Base-by-base conservation (phyloP, 2,888 invertebrate species). In the Drosophila emarginata region DNA sequence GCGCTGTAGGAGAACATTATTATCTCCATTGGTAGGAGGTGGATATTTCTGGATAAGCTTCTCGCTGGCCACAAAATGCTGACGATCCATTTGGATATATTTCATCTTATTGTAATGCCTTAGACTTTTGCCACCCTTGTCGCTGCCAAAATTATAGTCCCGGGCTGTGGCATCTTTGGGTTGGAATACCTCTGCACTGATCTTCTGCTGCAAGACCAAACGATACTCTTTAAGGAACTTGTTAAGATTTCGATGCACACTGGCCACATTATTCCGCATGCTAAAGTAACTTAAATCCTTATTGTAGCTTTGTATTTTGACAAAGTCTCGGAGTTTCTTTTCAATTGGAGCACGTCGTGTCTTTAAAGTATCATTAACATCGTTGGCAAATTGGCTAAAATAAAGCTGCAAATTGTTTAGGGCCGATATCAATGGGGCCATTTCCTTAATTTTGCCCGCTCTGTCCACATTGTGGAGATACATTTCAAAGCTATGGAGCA, bases 241-340 rank as follows among this genome's bases (percentile, higher is more conserved):
- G 89, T 96, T 96, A 9, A 99, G 92, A 18, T 95, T 96, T 73
- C 96, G 95, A 89, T 98, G 98, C 0, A 97, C 96, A 88, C 97
- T 97, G 45, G 96, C 95, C 0, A 98, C 95, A 0, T 97, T 96
- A 77, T 96, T 96, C 80, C 96, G 97, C 62, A 99, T 95, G 36
- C 98, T 95, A 95, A 97, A 98, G 90, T 98, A 98, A 87, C 96
- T 99, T 12, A 97, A 94, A 88, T 99, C 99, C 86, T 97, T 95
- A 85, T 96, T 97, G 96, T 99, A 99, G 40, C 97, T 94, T 59
- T 96, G 96, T 62, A 99, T 98, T 91, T 98, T 98, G 0, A 99
- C 96, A 89, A 97, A 97, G 79, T 98, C 98, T 78, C 96, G 95
- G 11, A 99, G 91, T 90, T 97, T 96, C 92, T 97, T 97, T 89